Conservation (phyloP, 2,888 invertebrate species). For the Caenorhabditis becei region DNA sequence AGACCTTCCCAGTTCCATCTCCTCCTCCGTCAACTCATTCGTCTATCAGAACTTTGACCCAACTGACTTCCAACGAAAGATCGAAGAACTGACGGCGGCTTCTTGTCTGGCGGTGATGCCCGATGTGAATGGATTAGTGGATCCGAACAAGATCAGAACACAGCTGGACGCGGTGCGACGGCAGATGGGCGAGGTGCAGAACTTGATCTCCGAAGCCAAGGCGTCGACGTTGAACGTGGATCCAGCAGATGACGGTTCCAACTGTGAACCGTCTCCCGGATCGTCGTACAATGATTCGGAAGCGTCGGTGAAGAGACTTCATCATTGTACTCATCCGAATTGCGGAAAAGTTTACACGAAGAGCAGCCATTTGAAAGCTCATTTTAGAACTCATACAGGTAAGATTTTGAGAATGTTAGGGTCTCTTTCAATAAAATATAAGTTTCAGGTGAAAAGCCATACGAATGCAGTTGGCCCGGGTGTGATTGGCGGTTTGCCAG, state of each 20-base stretch:
- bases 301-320: conserved; percentile 42
- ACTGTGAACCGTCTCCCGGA: conserved; percentile 68
- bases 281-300: conserved; percentile 65
- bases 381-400: conserved; percentile 80
- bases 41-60: conserved; percentile 67
- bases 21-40: conserved; percentile 69
- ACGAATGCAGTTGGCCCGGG: conserved; percentile 77
- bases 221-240: conserved; percentile 48
- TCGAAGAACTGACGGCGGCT: conserved; percentile 68
- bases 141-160: conserved; percentile 50
- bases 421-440: neutral
- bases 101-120: conserved; percentile 68
- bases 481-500: conserved; percentile 81
- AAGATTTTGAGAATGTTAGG: neutral
- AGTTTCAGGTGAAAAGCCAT: conserved; percentile 81
- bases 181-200: conserved; percentile 61
- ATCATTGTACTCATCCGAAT: conserved; percentile 72
- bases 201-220: conserved; percentile 62
- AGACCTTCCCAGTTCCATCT: conserved; percentile 70
- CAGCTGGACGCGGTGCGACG: conserved; percentile 57
- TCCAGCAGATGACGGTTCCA: conserved; percentile 48
- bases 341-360: conserved; percentile 81
- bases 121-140: conserved; percentile 66
- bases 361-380: conserved; percentile 80
- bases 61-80: conserved; percentile 59